Base-by-base conservation (phyloP, 1,140 invertebrate species). In the Drosophila nigromelanica region DNA sequence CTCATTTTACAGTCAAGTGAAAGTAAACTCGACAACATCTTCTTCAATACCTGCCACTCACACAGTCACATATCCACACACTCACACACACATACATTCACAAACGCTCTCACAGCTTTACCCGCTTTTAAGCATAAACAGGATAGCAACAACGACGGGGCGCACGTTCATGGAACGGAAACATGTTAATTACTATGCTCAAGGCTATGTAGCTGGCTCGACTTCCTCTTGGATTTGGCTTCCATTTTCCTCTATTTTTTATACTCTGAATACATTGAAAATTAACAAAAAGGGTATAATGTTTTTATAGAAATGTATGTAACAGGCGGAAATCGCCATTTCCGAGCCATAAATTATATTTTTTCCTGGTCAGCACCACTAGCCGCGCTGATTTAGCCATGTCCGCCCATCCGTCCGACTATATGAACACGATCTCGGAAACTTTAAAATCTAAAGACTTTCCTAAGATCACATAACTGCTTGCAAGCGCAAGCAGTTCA, bases 161-260 rank as follows among this genome's bases (percentile, higher is more conserved):
- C 48, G 45, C 64, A 58, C 75, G 72, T 64, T 89, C 79, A 51
- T 80, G 83, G 72, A 89, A 89, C 79, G 83, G 83, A 89, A 89
- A 89, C 83, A 89, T 89, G 83, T 89, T 89, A 87, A 87, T 87
- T 89, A 89, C 83, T 89, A 77, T 69, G 83, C 83, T 76, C 83
- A 89, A 89, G 83, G 83, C 83, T 83, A 89, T 83, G 79, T 82
- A 70, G 69, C 82, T 70, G 68, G 58, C 75, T 73, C 78, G 48
- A 71, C 82, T 87, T 86, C 63, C 81, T 85, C 37, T 69, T 70
- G 78, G 66, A 80, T 54, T 55, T 61, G 37, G 55, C 59, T 39
- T 47, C 33, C 39, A 60, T 52, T 70, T 56, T 66, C 61, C 56
- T 15, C 50, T 47, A 24, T 21, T 27, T 37, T 62, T 66, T 24